These are phyloP conservation scores for Eumeta japonica DNA, from an alignment of 1,140 invertebrate genomes.

Conservation along the genomic window DNA sequence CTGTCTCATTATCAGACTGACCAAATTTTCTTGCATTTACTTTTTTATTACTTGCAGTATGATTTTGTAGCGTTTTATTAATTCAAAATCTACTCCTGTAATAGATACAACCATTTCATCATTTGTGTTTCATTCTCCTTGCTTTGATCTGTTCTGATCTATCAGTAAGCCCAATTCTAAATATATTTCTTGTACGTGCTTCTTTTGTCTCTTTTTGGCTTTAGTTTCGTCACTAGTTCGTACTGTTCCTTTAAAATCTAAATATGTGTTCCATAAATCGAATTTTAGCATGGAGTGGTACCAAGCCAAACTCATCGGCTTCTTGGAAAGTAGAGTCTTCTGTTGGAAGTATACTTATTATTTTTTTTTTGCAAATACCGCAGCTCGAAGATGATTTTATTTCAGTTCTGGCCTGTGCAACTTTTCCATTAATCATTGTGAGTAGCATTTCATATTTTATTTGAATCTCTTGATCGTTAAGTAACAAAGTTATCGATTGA, in stretches of 20 bases:
- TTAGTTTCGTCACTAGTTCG: constrained; percentile 2
- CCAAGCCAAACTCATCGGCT: constrained; percentile 14
- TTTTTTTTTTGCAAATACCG: not conserved
- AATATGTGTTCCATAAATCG: constrained; percentile 17
- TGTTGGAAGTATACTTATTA: not conserved
- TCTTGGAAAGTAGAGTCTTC: not conserved
- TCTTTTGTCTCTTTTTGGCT: constrained; percentile 6
- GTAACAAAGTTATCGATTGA: not conserved
- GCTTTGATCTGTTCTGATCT: constrained; percentile 8
- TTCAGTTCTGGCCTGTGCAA: not conserved
- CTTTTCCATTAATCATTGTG: constrained; percentile 1
- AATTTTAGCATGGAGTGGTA: constrained; percentile 19
- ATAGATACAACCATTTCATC: constrained; percentile 24
- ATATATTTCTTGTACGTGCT: not conserved
- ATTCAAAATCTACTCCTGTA: not conserved
- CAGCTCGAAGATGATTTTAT: not conserved
- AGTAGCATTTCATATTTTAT: not conserved
- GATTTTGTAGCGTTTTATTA: constrained; percentile 2
- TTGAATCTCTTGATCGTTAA: not conserved
- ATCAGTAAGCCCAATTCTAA: not conserved
- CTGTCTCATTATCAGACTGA: constrained; percentile 8
- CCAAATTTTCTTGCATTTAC: constrained; percentile 11
- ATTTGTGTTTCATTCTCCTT: constrained; percentile 21
- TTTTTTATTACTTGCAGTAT: constrained; percentile 8
- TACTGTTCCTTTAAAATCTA: constrained; percentile 17